A percentile compares a stretch with the other conserved stretches of the same genome.
Evolutionary conservation across 2,113 vertebrate species (phyloP).

Genomic region (Campylorhamphus procurvoides): DNA sequence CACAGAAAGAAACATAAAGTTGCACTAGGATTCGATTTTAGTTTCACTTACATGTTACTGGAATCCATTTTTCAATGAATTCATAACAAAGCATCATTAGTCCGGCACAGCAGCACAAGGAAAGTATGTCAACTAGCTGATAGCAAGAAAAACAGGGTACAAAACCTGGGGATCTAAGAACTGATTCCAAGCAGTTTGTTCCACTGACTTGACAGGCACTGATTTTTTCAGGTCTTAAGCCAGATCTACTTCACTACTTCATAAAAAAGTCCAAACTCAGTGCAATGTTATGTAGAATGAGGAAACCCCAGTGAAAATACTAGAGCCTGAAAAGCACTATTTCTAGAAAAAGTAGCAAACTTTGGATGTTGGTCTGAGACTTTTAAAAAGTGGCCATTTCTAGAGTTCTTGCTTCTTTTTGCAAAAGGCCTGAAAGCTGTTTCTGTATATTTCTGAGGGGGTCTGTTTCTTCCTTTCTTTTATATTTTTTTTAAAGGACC

Average conservation of each 20-base stretch:
- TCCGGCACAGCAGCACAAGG: background rate
- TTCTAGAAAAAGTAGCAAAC: background rate
- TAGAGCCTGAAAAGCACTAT: background rate
- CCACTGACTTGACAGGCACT: background rate
- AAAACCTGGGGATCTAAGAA: background rate
- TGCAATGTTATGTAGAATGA: background rate
- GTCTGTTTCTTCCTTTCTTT: rapidly evolving
- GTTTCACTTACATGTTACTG: background rate
- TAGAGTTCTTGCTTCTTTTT: background rate
- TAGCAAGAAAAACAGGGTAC: background rate
- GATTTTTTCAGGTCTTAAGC: background rate
- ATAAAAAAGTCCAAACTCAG: background rate
- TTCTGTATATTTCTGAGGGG: background rate
- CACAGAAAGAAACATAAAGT: background rate
- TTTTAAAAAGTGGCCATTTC: background rate
- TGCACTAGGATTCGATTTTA: background rate
- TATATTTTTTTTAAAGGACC: background rate
- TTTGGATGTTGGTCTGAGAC: background rate
- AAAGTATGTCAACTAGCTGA: background rate
- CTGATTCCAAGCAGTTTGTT: background rate
- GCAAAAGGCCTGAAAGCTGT: background rate
- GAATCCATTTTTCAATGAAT: background rate
- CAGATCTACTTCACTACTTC: background rate
- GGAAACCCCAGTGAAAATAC: background rate
- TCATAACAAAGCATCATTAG: background rate